Base-by-base conservation (phyloP, 2,888 invertebrate species). In the Acanthacorydalis orientalis region DNA sequence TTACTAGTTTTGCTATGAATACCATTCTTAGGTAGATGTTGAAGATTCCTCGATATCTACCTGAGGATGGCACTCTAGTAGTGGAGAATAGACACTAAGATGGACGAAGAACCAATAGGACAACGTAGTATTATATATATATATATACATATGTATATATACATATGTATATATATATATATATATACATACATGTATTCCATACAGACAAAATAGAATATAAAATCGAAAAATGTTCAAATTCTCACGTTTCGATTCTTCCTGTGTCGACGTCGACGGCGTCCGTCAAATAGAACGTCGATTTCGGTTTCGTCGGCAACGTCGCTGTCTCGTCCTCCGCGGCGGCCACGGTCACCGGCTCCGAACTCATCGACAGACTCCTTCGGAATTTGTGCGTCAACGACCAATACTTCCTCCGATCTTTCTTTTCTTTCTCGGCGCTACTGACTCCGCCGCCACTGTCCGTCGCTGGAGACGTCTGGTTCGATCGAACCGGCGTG, bases 231-330 rank as follows among this genome's bases (percentile, higher is more conserved):
- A 37, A 37, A 37, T 37, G 3, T 32, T n/a, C 33, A 12, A 41
- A 14, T 23, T 11, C 31, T 32, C 11, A 16, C 41, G 11, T 16
- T 41, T 14, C 12, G 11, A 14, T 34, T 32, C 14, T 23, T 15
- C 15, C 23, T 4, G 15, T 10, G 15, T 35, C 34, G 32, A 33
- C 34, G 14, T 34, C n/a, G 10, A 44, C 74, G 0, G 77, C 73
- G 53, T 80, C 78, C 44, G 79, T 79, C 54, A 83, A 62, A 57
- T 83, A 83, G 61, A 83, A 83, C 0, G 80, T 82, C 44, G 83
- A 82, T 52, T 77, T 75, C 1, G 78, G 57, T 53, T 60, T 60
- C 42, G 52, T 55, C 50, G 54, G 23, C 50, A 49, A 45, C 43
- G 52, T 43, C 31, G 50, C 48, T 4, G 37, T 45, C 11, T 43